Percentiles rank a stretch among this genome's conserved stretches.
Evolutionary conservation across 2,113 vertebrate species (phyloP).

Genomic region (Gallinago media): DNA sequence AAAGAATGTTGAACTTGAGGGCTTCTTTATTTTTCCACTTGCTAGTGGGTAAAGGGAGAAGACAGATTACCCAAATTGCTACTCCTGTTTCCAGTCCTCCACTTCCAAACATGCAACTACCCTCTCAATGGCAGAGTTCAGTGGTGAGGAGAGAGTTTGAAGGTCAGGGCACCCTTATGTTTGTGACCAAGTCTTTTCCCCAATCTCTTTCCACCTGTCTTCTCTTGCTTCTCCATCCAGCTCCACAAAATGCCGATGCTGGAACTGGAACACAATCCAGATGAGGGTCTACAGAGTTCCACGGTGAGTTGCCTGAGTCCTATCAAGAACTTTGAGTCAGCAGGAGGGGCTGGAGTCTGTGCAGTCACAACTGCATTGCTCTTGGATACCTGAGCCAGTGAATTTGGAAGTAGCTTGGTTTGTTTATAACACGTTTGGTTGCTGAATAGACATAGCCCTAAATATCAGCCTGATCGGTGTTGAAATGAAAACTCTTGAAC

Average conservation of each 20-base stretch:
- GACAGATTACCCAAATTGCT: background rate
- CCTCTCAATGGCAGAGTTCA: background rate
- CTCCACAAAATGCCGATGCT: background rate
- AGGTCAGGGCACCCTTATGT: background rate
- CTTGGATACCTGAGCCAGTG: background rate
- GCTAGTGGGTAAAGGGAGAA: background rate
- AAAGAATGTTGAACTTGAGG: background rate
- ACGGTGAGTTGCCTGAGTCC: background rate
- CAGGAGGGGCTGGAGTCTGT: background rate
- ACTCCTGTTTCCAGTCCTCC: background rate
- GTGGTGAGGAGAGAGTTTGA: background rate
- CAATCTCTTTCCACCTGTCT: background rate
- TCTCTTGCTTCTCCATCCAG: background rate
- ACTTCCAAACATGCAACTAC: background rate
- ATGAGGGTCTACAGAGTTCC: background rate
- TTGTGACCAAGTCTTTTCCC: background rate
- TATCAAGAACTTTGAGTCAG: background rate
- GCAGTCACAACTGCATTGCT: background rate
- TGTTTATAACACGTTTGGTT: background rate
- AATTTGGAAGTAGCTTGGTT: background rate
- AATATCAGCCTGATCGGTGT: rapidly evolving
- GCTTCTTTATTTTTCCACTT: background rate
- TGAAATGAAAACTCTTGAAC: background rate
- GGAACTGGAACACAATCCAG: background rate
- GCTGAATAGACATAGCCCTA: background rate